phyloP scores from a whole-genome alignment of 2,797 vertebrate genomes.

The Heterohyrax brucei region DNA sequence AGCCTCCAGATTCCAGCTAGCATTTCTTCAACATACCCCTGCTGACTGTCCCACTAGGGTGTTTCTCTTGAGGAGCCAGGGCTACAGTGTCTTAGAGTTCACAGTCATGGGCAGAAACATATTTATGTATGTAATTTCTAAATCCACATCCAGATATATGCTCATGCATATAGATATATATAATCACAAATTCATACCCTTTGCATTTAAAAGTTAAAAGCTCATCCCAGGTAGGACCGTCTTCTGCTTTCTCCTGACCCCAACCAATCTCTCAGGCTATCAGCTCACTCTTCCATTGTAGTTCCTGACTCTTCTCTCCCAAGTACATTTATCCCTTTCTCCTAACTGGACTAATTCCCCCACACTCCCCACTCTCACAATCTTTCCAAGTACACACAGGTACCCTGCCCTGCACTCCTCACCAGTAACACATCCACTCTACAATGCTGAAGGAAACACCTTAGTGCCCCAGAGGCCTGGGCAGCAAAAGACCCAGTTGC shows the following conservation, averaged over 20 bases:
- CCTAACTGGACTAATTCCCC: neutral
- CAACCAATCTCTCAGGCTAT: neutral
- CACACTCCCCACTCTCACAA: neutral
- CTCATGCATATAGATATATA: neutral
- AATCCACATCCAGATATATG: neutral
- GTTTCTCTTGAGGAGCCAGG: neutral
- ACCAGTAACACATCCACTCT: constrained; percentile 46
- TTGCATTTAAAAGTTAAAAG: neutral
- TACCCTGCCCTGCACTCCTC: neutral
- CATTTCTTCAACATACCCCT: neutral
- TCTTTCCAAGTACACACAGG: neutral
- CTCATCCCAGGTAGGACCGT: neutral
- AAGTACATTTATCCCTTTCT: neutral
- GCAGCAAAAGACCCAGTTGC: neutral
- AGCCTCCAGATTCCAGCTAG: constrained; percentile 9
- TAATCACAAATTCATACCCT: neutral
- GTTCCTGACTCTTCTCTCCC: neutral
- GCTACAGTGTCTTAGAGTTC: neutral
- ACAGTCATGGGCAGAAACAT: constrained; percentile 24
- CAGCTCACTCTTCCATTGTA: neutral
- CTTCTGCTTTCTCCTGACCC: neutral
- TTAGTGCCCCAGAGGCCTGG: neutral
- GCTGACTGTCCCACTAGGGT: constrained; percentile 28
- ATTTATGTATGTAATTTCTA: neutral
- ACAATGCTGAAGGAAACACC: constrained; percentile 56